These are phyloP conservation scores for Sebastes kiyomatsui DNA, from an alignment of 2,797 vertebrate genomes.

Conservation along the genomic window DNA sequence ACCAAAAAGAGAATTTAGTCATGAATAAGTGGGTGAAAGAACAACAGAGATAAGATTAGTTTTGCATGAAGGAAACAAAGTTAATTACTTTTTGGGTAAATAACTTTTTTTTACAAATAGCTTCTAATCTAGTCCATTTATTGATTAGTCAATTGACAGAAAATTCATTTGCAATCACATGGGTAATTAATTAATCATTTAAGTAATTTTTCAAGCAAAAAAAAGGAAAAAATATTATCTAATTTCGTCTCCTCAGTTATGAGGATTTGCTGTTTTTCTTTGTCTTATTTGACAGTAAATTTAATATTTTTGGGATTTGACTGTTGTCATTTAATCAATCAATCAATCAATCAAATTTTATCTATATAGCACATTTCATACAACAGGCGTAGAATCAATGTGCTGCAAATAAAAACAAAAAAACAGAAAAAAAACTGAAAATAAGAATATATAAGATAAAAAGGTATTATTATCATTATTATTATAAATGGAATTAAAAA, in stretches of 20 bases:
- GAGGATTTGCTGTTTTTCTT: background rate
- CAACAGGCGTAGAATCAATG: too few relatives aligned
- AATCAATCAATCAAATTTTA: too few relatives aligned
- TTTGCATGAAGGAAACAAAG: background rate
- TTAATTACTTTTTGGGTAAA: background rate
- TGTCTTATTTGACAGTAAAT: background rate
- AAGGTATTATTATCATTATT: too few relatives aligned
- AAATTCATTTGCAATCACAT: background rate
- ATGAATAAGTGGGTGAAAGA: background rate
- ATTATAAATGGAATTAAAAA: too few relatives aligned
- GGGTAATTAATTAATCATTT: background rate
- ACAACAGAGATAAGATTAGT: background rate
- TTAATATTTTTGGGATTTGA: background rate
- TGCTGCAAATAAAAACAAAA: too few relatives aligned
- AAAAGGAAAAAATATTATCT: background rate
- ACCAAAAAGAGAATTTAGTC: background rate
- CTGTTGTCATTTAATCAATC: background rate
- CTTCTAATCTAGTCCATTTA: background rate
- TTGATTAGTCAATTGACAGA: background rate
- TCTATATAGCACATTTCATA: too few relatives aligned
- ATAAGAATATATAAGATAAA: too few relatives aligned
- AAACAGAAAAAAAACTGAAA: fast-evolving
- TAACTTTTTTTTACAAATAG: background rate
- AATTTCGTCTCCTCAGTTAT: background rate
- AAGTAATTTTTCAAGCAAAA: background rate